Conservation (phyloP, 2,797 vertebrate genomes). For the Cephalopachus bancanus region DNA sequence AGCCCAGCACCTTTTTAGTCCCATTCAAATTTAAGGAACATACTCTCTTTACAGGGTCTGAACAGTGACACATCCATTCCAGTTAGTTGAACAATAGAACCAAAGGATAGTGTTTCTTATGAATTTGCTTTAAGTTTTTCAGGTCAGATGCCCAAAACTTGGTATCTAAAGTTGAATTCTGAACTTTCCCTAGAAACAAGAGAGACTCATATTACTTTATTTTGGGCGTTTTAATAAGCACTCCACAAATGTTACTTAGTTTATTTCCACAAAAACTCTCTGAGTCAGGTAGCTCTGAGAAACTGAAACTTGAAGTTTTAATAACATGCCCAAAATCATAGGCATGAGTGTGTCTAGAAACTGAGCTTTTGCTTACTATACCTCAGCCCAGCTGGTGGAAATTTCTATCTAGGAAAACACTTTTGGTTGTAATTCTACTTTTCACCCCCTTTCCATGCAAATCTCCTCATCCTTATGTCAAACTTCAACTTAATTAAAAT, state of each 20-base stretch:
- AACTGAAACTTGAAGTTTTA: background rate
- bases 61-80: background rate
- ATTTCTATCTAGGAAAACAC: background rate
- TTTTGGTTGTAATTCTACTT: background rate
- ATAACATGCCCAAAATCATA: background rate
- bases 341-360: background rate
- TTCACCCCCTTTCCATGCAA: background rate
- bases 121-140: background rate
- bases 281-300: conserved; percentile 23
- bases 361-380: background rate
- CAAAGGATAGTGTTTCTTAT: background rate
- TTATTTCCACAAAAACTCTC: background rate
- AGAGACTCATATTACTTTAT: background rate
- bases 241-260: background rate
- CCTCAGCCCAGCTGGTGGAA: background rate
- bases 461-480: background rate
- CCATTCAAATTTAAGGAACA: background rate
- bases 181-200: background rate
- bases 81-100: background rate
- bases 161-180: background rate
- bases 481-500: background rate
- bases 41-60: background rate
- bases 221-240: background rate
- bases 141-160: background rate
- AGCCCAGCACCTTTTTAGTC: background rate